These are phyloP conservation scores for Fabriciana adippe DNA, from an alignment of 2,888 invertebrate genomes.

Conservation along the genomic window DNA sequence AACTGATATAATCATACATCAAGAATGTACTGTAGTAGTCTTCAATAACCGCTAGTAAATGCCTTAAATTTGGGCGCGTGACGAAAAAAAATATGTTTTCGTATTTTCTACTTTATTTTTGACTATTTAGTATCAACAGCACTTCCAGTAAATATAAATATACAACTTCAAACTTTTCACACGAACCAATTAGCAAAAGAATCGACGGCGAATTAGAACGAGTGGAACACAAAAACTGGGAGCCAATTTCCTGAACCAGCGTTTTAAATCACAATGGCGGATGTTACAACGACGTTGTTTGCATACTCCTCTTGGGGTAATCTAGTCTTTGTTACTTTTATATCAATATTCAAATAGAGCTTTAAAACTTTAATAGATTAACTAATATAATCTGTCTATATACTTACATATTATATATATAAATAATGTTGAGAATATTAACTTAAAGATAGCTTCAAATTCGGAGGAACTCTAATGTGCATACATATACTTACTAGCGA, in stretches of 20 bases:
- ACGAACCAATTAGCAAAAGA: constrained; percentile 67
- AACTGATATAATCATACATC: too few species aligned
- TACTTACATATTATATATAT: too few species aligned
- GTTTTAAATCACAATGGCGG: constrained; percentile 44
- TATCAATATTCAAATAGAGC: background rate
- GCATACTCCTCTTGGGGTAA: constrained; percentile 23
- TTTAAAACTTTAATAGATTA: background rate
- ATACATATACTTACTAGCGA: too few species aligned
- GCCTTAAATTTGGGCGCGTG: too few species aligned
- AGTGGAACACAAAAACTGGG: constrained; percentile 48
- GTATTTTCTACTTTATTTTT: background rate
- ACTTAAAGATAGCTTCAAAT: too few species aligned
- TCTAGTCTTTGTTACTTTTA: constrained; percentile 18
- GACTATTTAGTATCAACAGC: background rate
- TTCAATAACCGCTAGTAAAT: too few species aligned
- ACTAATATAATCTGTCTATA: background rate
- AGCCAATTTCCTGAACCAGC: constrained; percentile 51
- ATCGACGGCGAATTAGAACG: constrained; percentile 62
- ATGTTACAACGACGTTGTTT: constrained; percentile 36
- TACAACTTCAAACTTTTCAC: constrained; percentile 29
- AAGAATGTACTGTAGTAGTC: too few species aligned
- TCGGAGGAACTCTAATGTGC: too few species aligned
- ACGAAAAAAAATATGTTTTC: too few species aligned
- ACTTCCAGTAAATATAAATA: constrained; percentile 23
- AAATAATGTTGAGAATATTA: too few species aligned